Percentiles rank a stretch among this genome's conserved stretches.
These are phyloP conservation scores for Mungos mungo DNA, from an alignment of 2,113 vertebrate genomes.

Conservation along the genomic window DNA sequence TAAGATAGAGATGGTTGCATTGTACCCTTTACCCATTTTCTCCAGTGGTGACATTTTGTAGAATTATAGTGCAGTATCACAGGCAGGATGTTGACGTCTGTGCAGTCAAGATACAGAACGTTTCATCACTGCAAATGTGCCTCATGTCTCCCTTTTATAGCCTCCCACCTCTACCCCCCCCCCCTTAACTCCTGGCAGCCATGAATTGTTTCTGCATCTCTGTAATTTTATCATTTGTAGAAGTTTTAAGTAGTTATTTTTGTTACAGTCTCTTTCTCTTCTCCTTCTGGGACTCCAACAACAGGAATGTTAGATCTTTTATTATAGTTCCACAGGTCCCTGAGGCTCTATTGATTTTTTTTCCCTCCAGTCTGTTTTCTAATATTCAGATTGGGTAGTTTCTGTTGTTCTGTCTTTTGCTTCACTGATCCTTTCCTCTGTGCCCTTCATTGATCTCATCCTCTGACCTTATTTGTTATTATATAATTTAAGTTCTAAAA, in stretches of 20 bases:
- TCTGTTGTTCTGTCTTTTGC: neutral
- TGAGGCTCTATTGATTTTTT: neutral
- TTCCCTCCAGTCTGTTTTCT: neutral
- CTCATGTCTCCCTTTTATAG: neutral
- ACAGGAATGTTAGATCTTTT: neutral
- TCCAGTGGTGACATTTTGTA: neutral
- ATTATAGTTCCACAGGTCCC: neutral
- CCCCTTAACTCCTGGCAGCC: neutral
- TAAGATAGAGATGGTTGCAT: neutral
- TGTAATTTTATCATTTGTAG: neutral
- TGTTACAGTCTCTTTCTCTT: neutral
- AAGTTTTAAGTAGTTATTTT: neutral
- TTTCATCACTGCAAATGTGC: neutral
- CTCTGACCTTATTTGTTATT: neutral
- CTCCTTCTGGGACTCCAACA: neutral
- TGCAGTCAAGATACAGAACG: neutral
- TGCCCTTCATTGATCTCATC: neutral
- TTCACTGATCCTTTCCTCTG: neutral
- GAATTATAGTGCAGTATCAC: neutral
- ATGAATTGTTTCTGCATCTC: neutral
- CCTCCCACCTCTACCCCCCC: neutral
- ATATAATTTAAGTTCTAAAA: neutral
- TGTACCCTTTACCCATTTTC: neutral
- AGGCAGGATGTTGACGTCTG: neutral
- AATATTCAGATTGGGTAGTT: neutral